phyloP scores from a whole-genome alignment of 2,797 vertebrate genomes.

The Mico argentatus region DNA sequence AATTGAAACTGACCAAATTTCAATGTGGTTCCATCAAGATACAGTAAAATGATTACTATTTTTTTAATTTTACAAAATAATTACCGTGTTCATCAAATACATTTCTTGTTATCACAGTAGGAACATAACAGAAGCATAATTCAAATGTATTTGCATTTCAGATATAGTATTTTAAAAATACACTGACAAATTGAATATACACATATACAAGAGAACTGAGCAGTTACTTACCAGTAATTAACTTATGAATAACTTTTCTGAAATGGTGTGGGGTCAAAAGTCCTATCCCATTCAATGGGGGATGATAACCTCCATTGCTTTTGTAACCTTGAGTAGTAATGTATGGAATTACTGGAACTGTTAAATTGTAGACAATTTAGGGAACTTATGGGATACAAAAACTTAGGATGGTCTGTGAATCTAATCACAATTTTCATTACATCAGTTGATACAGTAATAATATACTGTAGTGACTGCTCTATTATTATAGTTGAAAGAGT shows the following conservation, averaged over 20 bases:
- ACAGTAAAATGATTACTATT: neutral
- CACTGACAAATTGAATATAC: neutral
- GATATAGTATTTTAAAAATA: neutral
- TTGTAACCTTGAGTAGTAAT: neutral
- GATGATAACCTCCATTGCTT: neutral
- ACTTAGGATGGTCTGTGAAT: neutral
- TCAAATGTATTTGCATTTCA: slow-evolving; percentile 13
- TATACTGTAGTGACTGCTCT: neutral
- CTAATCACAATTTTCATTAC: neutral
- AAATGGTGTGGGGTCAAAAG: neutral
- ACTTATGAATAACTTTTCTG: no score
- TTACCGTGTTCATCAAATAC: neutral
- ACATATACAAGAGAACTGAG: neutral
- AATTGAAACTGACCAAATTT: neutral
- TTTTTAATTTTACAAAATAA: neutral
- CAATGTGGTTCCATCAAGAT: neutral
- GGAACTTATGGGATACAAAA: neutral
- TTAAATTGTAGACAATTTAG: neutral
- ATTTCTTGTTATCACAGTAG: neutral
- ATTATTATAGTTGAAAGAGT: neutral
- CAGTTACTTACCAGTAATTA: neutral
- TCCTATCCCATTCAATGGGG: neutral
- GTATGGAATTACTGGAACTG: neutral
- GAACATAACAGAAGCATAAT: neutral
- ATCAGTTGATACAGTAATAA: neutral